A percentile compares a stretch with the other conserved stretches of the same genome.
These are phyloP conservation scores for Parnassius orleans DNA, from an alignment of 2,888 invertebrate genomes.

Conservation along the genomic window DNA sequence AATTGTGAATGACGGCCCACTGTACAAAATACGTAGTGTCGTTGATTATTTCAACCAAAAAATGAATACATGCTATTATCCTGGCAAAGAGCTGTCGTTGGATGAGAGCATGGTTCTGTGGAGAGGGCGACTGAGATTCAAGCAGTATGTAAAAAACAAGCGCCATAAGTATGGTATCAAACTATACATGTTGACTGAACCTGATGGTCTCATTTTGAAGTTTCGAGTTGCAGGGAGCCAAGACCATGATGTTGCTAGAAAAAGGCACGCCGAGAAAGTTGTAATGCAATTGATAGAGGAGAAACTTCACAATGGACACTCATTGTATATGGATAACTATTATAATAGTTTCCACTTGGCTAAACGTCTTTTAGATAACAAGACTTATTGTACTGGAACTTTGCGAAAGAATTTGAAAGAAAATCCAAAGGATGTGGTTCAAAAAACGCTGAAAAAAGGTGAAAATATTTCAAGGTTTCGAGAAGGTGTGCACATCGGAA, in stretches of 20 bases:
- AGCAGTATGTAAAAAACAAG: background rate
- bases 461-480: background rate
- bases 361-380: background rate
- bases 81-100: background rate
- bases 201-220: background rate
- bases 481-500: background rate
- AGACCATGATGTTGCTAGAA: background rate
- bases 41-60: background rate
- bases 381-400: constrained; percentile 1
- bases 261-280: background rate
- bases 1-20: background rate
- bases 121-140: background rate
- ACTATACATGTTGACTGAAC: background rate
- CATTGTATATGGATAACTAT: constrained; percentile 1
- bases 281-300: background rate
- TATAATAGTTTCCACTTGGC: background rate
- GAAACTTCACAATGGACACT: background rate
- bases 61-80: background rate
- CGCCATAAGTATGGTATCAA: constrained; percentile 1
- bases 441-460: background rate
- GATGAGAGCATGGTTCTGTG: background rate
- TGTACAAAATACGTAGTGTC: background rate
- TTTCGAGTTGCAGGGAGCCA: background rate
- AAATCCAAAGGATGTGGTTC: background rate
- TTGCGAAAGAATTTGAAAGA: background rate